These are phyloP conservation scores for Pycnonotus jocosus DNA, from an alignment of 2,113 vertebrate genomes.

Conservation along the genomic window DNA sequence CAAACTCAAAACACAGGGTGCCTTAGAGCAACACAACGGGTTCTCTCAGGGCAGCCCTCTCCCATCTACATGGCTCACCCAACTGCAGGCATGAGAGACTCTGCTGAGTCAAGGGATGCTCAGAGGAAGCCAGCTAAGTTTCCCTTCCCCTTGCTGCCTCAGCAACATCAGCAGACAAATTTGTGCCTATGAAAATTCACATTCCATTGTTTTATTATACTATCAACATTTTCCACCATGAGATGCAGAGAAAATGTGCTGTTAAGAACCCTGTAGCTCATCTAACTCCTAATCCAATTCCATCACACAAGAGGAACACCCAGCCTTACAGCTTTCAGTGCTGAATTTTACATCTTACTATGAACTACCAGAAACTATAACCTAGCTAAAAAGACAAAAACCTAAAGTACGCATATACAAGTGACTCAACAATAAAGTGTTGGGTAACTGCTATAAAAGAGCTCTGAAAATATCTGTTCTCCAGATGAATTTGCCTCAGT, in stretches of 20 bases:
- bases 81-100: neutral
- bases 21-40: neutral
- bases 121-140: neutral
- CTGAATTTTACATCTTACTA: neutral
- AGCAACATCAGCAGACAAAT: neutral
- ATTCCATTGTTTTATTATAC: rapidly evolving
- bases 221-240: neutral
- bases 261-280: neutral
- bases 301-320: neutral
- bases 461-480: neutral
- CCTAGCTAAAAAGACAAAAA: neutral
- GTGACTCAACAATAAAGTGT: neutral
- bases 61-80: neutral
- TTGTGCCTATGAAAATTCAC: rapidly evolving
- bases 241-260: neutral
- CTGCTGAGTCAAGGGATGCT: neutral
- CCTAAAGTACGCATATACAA: neutral
- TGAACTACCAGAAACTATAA: neutral
- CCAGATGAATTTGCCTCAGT: neutral
- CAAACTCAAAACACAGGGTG: neutral
- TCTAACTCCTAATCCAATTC: neutral
- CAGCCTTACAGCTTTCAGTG: neutral
- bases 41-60: neutral
- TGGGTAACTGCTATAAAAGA: neutral
- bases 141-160: neutral